Percentiles rank a stretch among this genome's conserved stretches.
phyloP scores from a whole-genome alignment of 1,140 invertebrate species.

The Cephus cinctus region DNA sequence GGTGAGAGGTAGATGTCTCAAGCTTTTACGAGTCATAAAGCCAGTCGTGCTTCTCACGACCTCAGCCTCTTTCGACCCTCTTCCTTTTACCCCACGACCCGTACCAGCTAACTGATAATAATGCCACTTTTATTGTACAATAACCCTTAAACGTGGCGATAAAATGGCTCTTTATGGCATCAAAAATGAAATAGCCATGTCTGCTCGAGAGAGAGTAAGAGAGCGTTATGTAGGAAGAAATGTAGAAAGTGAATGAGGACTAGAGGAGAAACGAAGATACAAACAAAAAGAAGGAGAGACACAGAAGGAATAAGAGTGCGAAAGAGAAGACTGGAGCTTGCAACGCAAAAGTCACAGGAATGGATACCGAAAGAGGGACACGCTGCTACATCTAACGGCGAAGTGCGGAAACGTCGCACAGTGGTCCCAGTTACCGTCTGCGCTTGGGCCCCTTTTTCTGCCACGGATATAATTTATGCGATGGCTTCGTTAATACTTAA shows the following conservation, averaged over 20 bases:
- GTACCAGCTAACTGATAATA: constrained; percentile 53
- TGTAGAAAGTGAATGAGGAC: constrained; percentile 4
- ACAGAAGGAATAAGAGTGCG: too few species aligned
- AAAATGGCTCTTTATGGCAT: constrained; percentile 51
- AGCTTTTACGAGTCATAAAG: constrained; percentile 56
- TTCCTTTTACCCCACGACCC: constrained; percentile 11
- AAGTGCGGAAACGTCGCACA: constrained; percentile 8
- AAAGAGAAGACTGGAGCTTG: not conserved
- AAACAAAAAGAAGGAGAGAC: too few species aligned
- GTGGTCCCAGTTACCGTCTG: constrained; percentile 31
- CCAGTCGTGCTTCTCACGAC: constrained; percentile 50
- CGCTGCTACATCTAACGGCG: constrained; percentile 45
- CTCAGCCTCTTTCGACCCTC: constrained; percentile 24
- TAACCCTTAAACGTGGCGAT: constrained; percentile 54
- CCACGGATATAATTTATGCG: constrained; percentile 45
- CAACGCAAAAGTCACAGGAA: not conserved
- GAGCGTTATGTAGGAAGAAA: not conserved
- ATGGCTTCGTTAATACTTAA: constrained; percentile 54
- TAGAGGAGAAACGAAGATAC: constrained; percentile 7
- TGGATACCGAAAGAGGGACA: constrained; percentile 24
- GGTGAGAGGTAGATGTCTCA: constrained; percentile 37
- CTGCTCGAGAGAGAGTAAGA: constrained; percentile 14
- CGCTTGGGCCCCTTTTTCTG: constrained; percentile 27
- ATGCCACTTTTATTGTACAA: constrained; percentile 57
- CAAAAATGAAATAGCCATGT: constrained; percentile 51